Conservation (phyloP, 2,797 vertebrate genomes). For the Allochrocebus solatus region DNA sequence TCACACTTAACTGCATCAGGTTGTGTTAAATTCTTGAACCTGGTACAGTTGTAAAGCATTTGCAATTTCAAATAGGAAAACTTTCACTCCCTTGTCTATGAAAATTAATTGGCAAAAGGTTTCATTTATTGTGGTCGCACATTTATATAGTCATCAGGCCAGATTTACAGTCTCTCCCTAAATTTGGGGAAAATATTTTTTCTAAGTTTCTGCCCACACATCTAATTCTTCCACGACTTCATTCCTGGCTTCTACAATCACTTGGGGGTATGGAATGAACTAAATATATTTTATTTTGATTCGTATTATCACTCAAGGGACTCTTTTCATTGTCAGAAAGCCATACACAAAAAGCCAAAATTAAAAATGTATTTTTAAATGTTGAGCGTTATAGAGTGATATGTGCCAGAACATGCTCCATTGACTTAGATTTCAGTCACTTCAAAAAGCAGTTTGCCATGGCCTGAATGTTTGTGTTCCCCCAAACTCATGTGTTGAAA, state of each 20-base stretch:
- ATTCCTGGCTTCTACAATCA: background rate
- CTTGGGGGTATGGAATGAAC: background rate
- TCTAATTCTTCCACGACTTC: background rate
- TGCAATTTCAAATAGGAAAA: background rate
- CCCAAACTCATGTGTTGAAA: background rate
- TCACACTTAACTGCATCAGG: background rate
- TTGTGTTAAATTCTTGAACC: background rate
- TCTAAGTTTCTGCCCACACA: background rate
- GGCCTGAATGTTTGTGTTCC: background rate
- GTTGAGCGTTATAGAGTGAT: background rate
- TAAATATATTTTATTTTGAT: background rate
- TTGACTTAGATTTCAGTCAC: background rate
- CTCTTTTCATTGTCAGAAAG: background rate
- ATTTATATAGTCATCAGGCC: background rate
- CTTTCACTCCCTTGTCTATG: background rate
- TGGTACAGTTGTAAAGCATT: background rate
- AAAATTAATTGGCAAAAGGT: background rate
- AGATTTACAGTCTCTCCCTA: background rate
- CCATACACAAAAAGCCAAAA: background rate
- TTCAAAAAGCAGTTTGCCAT: background rate
- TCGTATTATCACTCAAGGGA: background rate
- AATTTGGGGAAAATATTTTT: background rate
- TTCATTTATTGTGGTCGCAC: background rate
- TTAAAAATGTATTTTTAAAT: background rate
- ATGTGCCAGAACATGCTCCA: background rate